These are phyloP conservation scores for Melinaea menophilus DNA, from an alignment of 2,888 invertebrate species.

Conservation along the genomic window DNA sequence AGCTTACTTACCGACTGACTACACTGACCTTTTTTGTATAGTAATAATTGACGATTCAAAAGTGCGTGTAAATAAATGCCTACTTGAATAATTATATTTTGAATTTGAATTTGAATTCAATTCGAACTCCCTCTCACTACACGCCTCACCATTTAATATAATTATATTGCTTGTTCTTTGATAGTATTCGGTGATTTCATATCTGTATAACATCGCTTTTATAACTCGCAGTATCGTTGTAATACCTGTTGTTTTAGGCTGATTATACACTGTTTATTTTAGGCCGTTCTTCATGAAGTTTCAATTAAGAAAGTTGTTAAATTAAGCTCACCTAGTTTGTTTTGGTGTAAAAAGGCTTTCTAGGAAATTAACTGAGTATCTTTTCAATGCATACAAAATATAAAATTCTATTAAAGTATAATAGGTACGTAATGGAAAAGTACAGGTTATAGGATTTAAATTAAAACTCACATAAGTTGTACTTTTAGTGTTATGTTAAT, in stretches of 20 bases:
- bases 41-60: too few relatives aligned
- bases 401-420: background rate
- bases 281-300: conserved; percentile 11
- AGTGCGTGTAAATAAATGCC: too few relatives aligned
- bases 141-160: too few relatives aligned
- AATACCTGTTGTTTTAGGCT: conserved; percentile 19
- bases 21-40: too few relatives aligned
- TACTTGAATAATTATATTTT: too few relatives aligned
- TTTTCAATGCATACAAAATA: background rate
- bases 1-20: too few relatives aligned
- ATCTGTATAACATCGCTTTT: background rate
- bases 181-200: background rate
- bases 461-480: background rate
- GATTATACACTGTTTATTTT: conserved; percentile 15
- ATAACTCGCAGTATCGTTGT: background rate
- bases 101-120: too few relatives aligned
- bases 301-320: conserved; percentile 18
- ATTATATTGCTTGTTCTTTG: background rate
- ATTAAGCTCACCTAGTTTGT: conserved; percentile 18
- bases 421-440: background rate
- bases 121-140: too few relatives aligned
- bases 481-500: too few relatives aligned
- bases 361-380: background rate
- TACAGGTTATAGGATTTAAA: background rate
- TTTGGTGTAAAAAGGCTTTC: conserved; percentile 8